Evolutionary conservation across 1,140 invertebrate species (phyloP).

Genomic region (Coptotermes formosanus): DNA sequence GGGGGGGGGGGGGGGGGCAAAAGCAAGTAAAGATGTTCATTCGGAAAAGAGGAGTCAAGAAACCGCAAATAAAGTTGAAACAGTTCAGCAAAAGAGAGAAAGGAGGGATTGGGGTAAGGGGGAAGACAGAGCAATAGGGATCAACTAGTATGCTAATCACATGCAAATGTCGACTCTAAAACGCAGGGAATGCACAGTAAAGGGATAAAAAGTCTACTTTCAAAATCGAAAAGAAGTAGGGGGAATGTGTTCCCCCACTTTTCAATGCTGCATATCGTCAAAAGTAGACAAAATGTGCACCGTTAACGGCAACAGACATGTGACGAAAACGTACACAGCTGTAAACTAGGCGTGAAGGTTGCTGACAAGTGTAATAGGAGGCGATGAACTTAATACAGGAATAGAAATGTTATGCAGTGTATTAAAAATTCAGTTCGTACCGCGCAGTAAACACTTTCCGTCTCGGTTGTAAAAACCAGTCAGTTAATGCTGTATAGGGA

Average conservation of each 20-base stretch:
- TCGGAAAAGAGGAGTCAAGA: slow-evolving; percentile 34
- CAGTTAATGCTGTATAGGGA: no score
- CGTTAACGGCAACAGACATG: neutral
- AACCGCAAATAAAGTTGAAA: slow-evolving; percentile 39
- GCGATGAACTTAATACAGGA: no score
- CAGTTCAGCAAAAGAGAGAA: neutral
- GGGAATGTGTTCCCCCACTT: neutral
- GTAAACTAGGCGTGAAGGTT: no score
- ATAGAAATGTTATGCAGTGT: no score
- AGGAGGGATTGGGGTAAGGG: slow-evolving; percentile 41
- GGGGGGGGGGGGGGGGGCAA: neutral
- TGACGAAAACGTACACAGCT: no score
- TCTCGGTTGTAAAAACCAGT: no score
- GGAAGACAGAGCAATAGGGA: slow-evolving; percentile 55
- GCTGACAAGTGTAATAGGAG: no score
- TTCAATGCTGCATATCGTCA: neutral
- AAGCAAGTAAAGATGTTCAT: neutral
- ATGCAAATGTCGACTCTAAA: slow-evolving; percentile 50
- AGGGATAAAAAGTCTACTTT: neutral
- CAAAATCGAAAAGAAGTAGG: neutral
- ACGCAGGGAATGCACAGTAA: neutral
- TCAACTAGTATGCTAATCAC: slow-evolving; percentile 57
- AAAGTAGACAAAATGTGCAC: neutral
- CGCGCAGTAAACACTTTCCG: no score
- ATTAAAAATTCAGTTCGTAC: no score